Evolutionary conservation across 2,797 vertebrate genomes (phyloP).

Genomic region (Hypotaenidia okinawae): DNA sequence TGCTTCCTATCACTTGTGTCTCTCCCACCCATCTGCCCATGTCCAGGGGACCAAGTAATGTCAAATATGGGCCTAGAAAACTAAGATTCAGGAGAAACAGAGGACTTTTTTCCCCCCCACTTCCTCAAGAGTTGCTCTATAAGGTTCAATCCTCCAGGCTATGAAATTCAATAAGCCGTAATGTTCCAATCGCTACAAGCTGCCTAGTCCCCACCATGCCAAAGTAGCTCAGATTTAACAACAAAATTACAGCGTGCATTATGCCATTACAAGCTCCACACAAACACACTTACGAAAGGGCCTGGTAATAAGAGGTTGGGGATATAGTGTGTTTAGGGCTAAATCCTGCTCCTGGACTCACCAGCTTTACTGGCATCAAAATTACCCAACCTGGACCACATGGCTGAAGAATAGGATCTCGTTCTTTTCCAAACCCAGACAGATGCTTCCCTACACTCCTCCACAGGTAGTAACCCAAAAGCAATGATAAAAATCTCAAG

Average conservation of each 20-base stretch:
- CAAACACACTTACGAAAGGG: not conserved
- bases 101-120: not conserved
- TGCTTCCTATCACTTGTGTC: not conserved
- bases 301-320: not conserved
- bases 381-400: not conserved
- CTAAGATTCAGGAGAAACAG: not conserved
- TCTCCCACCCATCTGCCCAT: not conserved
- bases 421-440: not conserved
- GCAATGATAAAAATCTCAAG: fast-evolving
- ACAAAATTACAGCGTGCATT: not conserved
- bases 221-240: not conserved
- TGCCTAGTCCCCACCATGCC: not conserved
- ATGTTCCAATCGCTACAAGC: not conserved
- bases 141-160: not conserved
- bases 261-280: not conserved
- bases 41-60: not conserved
- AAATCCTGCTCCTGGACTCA: not conserved
- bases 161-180: constrained; percentile 5
- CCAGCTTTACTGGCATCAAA: not conserved
- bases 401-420: not conserved
- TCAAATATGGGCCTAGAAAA: not conserved
- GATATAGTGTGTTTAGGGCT: not conserved
- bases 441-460: not conserved
- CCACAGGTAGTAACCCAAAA: not conserved
- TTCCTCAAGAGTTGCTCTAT: not conserved